Percentiles rank a stretch among this genome's conserved stretches.
phyloP scores from a whole-genome alignment of 2,113 vertebrate genomes.

The Sprattus sprattus region DNA sequence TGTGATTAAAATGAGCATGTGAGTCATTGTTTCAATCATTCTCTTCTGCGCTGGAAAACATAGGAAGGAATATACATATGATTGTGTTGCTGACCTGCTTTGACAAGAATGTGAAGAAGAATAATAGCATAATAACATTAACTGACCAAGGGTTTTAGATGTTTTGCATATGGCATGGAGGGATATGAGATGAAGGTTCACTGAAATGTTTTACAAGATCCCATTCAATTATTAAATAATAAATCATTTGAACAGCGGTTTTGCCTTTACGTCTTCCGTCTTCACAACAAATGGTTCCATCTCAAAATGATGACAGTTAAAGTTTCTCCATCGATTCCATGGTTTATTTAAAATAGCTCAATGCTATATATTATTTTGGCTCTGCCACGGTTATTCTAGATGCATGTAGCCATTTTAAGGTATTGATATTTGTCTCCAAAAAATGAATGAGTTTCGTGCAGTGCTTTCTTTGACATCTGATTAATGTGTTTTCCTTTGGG shows the following conservation, averaged over 20 bases:
- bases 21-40: conserved; percentile 13
- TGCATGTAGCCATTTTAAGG: not conserved
- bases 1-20: not conserved
- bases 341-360: no score
- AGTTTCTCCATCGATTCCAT: no score
- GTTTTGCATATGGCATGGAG: not conserved
- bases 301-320: not conserved
- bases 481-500: not conserved
- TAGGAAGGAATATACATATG: conserved; percentile 9
- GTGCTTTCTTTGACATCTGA: not conserved
- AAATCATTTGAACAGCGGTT: not conserved
- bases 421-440: not conserved
- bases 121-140: not conserved
- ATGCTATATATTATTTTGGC: no score
- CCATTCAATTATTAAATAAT: not conserved
- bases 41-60: not conserved
- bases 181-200: not conserved
- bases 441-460: not conserved
- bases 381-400: not conserved
- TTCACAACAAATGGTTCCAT: not conserved
- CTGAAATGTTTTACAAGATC: not conserved
- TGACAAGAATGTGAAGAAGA: not conserved
- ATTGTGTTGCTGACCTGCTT: not conserved
- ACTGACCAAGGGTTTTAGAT: not conserved
- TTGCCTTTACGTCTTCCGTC: not conserved